phyloP scores from a whole-genome alignment of 2,888 invertebrate genomes.

The Cyrtodaria siliqua region DNA sequence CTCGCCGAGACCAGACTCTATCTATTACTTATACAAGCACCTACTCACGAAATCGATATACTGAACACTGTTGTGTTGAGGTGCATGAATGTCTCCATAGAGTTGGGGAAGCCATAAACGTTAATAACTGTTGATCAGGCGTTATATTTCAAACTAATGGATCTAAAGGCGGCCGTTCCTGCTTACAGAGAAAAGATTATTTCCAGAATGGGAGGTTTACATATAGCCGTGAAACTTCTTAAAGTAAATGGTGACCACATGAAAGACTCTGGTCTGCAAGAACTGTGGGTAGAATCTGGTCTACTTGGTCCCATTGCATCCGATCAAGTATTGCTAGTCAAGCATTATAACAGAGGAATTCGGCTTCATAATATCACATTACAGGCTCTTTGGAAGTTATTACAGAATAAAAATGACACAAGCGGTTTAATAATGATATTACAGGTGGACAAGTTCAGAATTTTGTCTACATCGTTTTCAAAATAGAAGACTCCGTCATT shows the following conservation, averaged over 20 bases:
- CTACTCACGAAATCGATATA: conserved; percentile 13
- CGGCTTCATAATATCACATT: conserved; percentile 8
- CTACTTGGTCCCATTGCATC: conserved; percentile 3
- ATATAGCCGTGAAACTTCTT: conserved; percentile 1
- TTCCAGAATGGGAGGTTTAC: conserved; percentile 23
- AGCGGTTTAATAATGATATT: not conserved
- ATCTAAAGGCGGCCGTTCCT: conserved; percentile 29
- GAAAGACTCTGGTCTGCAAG: conserved; percentile 4
- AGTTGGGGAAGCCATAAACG: conserved; percentile 1
- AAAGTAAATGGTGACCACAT: conserved; percentile 15
- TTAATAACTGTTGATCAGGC: conserved; percentile 34
- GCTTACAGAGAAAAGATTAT: conserved; percentile 19
- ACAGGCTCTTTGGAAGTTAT: not conserved
- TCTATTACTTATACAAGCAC: too few relatives aligned
- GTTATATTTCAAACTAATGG: conserved; percentile 29
- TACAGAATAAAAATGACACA: not conserved
- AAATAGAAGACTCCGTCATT: too few relatives aligned
- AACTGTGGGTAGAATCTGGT: not conserved
- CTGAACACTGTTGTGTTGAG: conserved; percentile 8
- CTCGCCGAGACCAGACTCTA: too few relatives aligned
- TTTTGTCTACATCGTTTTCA: too few relatives aligned
- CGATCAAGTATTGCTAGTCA: conserved; percentile 6
- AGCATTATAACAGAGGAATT: conserved; percentile 1
- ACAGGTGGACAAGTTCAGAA: too few relatives aligned
- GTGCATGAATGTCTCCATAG: not conserved